Base-by-base conservation (phyloP, 2,888 invertebrate species). In the Plebejus anna region DNA sequence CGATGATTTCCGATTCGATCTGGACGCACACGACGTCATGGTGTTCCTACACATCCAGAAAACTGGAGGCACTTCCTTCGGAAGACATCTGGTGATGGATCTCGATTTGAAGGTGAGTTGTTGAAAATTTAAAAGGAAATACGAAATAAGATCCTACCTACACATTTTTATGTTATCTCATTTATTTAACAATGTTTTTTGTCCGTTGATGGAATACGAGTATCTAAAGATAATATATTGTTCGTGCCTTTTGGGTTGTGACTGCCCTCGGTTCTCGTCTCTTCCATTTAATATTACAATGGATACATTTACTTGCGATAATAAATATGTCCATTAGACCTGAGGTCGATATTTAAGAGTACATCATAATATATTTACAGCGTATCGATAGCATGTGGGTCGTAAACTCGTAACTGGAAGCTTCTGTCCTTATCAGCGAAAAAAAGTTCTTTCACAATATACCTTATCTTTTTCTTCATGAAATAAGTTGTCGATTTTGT, bases 11-110 rank as follows among this genome's bases (percentile, higher is more conserved):
- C 95, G 97, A 84, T 98, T 98, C 91, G 97, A 98, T 90, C 97
- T 98, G 92, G 97, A 97, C 87, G 97, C 97, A 13, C 97, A 98
- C 85, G 99, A 99, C 94, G 99, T 99, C 77, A 97, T 99, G 95
- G 99, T 99, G 76, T 99, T 95, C 94, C 85, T 99, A 82, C 99
- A 99, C 90, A 99, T 99, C 89, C 99, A 99, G 92, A 99, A 99
- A 94, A 99, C 99, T 76, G 99, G 99, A 77, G 99, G 99, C 47
- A 99, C 99, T 66, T 96, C 98, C 7, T 99, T 99, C 88, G 99
- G 99, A 76, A 97, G 97, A 87, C 99, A 99, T 93, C 95, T 99
- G 82, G 99, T 99, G 78, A 97, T 97, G 92, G 98, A 99, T 94
- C 95, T 99, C 85, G 98, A 98, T 91, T 94, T 95, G 77, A 95